Evolutionary conservation across 2,888 invertebrate species (phyloP).

Genomic region (Agrotis ipsilon): DNA sequence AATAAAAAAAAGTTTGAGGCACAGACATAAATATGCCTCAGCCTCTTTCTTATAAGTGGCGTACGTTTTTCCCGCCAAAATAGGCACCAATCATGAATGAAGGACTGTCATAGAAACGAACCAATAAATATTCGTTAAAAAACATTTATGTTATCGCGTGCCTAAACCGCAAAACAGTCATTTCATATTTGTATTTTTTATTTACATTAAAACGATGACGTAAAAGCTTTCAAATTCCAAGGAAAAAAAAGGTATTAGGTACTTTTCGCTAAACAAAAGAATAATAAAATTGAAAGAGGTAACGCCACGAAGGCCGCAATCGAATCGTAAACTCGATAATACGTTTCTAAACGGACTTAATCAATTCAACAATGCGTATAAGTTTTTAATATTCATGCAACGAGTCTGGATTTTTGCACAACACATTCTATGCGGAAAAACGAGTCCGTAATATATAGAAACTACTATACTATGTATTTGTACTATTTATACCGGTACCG

Average conservation of each 20-base stretch:
- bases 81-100: background rate
- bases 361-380: constrained; percentile 7
- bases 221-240: constrained; percentile 10
- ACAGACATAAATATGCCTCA: constrained; percentile 4
- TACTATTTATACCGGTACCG: background rate
- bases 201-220: constrained; percentile 31
- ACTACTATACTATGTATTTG: background rate
- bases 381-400: constrained; percentile 50
- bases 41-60: no score
- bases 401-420: constrained; percentile 56
- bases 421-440: constrained; percentile 53
- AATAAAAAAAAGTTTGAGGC: background rate
- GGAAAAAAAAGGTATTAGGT: constrained; percentile 13
- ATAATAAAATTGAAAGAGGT: constrained; percentile 6
- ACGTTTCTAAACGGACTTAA: constrained; percentile 25
- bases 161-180: constrained; percentile 23
- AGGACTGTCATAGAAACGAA: background rate
- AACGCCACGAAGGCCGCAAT: background rate
- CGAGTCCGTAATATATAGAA: constrained; percentile 16
- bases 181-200: constrained; percentile 27
- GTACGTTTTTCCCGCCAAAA: background rate
- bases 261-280: constrained; percentile 22
- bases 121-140: background rate
- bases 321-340: background rate
- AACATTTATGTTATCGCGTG: background rate